A percentile compares a stretch with the other conserved stretches of the same genome.
phyloP scores from a whole-genome alignment of 1,140 invertebrate species.

The Camponotus vicinus region DNA sequence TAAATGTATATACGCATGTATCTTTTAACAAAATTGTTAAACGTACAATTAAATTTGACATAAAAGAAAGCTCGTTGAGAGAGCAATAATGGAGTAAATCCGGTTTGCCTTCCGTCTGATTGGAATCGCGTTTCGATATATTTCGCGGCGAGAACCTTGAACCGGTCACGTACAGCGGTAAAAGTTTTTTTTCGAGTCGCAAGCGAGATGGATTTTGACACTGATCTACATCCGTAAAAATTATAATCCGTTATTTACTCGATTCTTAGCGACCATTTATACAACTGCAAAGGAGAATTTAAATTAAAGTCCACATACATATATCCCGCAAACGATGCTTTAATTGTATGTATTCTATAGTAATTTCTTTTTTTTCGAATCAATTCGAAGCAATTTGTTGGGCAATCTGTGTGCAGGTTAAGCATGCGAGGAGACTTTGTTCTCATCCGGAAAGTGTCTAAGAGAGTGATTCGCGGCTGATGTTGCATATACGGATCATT shows the following conservation, averaged over 20 bases:
- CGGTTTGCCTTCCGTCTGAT: constrained; percentile 9
- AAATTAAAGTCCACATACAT: not conserved
- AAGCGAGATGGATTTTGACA: constrained; percentile 14
- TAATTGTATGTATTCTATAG: not conserved
- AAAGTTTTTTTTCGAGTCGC: constrained; percentile 20
- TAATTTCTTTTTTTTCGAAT: not conserved
- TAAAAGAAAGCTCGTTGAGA: not conserved
- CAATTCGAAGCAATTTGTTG: constrained; percentile 7
- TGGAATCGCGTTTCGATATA: constrained; percentile 27
- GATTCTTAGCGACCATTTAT: too few species aligned
- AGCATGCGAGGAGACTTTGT: constrained; percentile 38
- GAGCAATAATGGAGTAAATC: not conserved
- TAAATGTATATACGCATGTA: not conserved
- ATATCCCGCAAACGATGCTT: not conserved
- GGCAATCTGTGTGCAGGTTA: constrained; percentile 9
- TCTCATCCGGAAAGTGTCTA: constrained; percentile 9
- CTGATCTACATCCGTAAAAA: constrained; percentile 15
- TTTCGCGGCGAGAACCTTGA: constrained; percentile 33
- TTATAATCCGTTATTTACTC: not conserved
- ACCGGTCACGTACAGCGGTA: constrained; percentile 28
- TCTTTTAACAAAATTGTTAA: not conserved
- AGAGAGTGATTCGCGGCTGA: not conserved
- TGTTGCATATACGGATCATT: not conserved
- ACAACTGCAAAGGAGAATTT: not conserved
- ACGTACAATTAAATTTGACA: not conserved